phyloP scores from a whole-genome alignment of 2,888 invertebrate genomes.

The Danaus chrysippus region DNA sequence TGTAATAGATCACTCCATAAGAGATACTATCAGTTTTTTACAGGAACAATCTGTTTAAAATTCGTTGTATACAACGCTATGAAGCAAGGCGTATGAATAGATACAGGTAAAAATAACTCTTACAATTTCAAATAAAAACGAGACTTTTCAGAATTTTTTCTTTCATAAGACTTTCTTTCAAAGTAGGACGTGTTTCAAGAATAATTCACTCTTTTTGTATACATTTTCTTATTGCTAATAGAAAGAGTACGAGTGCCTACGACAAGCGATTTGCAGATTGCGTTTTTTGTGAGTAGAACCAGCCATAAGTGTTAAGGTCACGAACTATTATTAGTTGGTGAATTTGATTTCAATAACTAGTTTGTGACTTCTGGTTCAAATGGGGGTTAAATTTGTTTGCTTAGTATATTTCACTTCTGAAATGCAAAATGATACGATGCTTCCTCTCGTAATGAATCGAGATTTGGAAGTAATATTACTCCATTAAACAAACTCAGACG shows the following conservation, averaged over 20 bases:
- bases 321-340: no score
- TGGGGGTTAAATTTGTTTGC: no score
- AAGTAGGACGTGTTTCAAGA: not conserved
- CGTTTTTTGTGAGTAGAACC: not conserved
- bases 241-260: not conserved
- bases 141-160: conserved; percentile 1
- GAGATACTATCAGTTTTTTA: no score
- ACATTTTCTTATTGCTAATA: not conserved
- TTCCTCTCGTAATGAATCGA: not conserved
- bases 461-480: conserved; percentile 6
- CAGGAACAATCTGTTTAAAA: no score
- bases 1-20: no score
- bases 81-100: not conserved
- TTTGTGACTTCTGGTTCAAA: no score
- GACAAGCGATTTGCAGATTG: not conserved
- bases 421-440: not conserved
- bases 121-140: conserved; percentile 1
- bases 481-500: not conserved
- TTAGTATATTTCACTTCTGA: no score
- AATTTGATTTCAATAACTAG: no score
- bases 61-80: not conserved
- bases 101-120: not conserved
- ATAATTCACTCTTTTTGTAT: not conserved
- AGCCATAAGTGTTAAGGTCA: no score
- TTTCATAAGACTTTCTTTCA: not conserved